A percentile compares a stretch with the other conserved stretches of the same genome.
phyloP scores from a whole-genome alignment of 2,113 vertebrate species.

The Poicephalus meyeri region DNA sequence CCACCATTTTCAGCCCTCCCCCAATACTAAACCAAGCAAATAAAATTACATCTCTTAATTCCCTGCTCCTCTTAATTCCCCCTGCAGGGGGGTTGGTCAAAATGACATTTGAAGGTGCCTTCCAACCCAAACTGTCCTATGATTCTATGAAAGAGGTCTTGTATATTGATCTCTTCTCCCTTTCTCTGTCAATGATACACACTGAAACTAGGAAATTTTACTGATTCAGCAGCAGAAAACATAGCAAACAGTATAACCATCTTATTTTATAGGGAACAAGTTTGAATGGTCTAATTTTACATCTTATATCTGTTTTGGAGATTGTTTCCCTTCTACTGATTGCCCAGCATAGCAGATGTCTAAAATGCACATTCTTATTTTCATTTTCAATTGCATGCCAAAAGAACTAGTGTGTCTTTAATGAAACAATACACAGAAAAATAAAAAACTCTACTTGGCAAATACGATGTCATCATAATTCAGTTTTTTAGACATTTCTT shows the following conservation, averaged over 20 bases:
- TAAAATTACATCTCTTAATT: background rate
- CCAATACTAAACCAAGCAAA: background rate
- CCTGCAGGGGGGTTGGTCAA: background rate
- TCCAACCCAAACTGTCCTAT: background rate
- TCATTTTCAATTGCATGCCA: background rate
- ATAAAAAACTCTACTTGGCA: background rate
- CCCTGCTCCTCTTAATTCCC: background rate
- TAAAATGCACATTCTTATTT: slow-evolving; percentile 14
- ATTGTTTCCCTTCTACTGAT: background rate
- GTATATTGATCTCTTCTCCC: background rate
- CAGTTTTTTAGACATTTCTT: slow-evolving; percentile 23
- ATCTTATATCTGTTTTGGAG: background rate
- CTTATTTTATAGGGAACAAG: background rate
- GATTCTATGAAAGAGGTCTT: background rate
- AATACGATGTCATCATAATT: slow-evolving; percentile 25
- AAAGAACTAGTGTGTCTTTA: background rate
- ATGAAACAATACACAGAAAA: background rate
- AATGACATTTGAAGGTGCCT: background rate
- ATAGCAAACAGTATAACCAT: background rate
- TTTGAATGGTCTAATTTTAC: background rate
- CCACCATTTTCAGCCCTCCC: background rate
- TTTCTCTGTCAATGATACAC: background rate
- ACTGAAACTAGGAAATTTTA: background rate
- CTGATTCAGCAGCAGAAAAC: background rate
- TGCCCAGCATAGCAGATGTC: background rate